phyloP scores from a whole-genome alignment of 1,140 invertebrate species.

The Drosophila bocki region DNA sequence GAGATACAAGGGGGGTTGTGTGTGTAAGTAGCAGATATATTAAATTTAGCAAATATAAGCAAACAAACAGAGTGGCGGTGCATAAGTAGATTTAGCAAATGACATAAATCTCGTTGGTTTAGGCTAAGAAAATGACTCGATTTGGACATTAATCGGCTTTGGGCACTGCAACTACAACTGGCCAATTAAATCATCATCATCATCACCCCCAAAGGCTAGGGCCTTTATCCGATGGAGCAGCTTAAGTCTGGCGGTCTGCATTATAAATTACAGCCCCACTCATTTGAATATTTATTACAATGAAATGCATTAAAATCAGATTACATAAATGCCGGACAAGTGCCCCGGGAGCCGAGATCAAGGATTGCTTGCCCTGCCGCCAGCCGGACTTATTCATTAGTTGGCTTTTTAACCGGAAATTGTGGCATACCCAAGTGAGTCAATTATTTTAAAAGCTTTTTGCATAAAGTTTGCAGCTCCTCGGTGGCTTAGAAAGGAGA shows the following conservation, averaged over 20 bases:
- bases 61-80: constrained; percentile 20
- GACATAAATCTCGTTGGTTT: constrained; percentile 50
- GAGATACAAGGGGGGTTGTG: not conserved
- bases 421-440: constrained; percentile 80
- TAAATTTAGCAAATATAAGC: not conserved
- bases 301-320: constrained; percentile 69
- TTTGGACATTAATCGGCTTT: constrained; percentile 70
- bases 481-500: constrained; percentile 62
- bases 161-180: constrained; percentile 39
- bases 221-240: constrained; percentile 4
- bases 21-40: not conserved
- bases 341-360: constrained; percentile 35
- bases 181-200: constrained; percentile 32
- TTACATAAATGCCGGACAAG: constrained; percentile 71
- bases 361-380: constrained; percentile 2
- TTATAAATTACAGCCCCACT: constrained; percentile 51
- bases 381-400: constrained; percentile 72
- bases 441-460: constrained; percentile 84
- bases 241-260: constrained; percentile 20
- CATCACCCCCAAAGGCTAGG: not conserved
- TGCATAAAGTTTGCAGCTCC: constrained; percentile 69
- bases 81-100: constrained; percentile 43
- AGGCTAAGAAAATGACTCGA: constrained; percentile 48
- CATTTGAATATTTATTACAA: constrained; percentile 73
- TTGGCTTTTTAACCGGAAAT: constrained; percentile 79